Evolutionary conservation across 2,113 vertebrate species (phyloP).

Genomic region (Pithys albifrons): DNA sequence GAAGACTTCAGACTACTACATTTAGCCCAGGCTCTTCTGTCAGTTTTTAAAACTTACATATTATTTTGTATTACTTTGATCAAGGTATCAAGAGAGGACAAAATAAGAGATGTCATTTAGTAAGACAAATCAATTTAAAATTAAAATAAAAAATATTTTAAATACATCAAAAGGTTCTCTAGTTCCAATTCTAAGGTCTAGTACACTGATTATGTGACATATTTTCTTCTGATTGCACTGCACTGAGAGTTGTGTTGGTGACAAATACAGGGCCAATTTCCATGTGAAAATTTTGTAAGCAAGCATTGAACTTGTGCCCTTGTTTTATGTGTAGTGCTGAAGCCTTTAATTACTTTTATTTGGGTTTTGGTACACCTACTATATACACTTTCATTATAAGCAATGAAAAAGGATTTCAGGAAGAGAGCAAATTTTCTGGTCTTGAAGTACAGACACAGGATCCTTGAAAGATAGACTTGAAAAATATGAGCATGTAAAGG

Average conservation of each 20-base stretch:
- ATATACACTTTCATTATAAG: not conserved
- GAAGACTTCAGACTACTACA: not conserved
- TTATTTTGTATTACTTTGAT: not conserved
- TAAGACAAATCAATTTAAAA: constrained; percentile 7
- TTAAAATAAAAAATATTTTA: not conserved
- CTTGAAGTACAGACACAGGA: not conserved
- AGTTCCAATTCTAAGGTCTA: not conserved
- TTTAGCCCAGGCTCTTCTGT: not conserved
- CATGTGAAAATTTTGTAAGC: not conserved
- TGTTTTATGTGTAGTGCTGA: not conserved
- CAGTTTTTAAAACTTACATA: not conserved
- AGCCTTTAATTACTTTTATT: not conserved
- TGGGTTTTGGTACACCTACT: not conserved
- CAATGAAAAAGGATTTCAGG: not conserved
- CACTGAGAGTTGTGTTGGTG: not conserved
- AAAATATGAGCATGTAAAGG: not conserved
- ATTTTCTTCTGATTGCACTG: not conserved
- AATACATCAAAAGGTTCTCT: not conserved
- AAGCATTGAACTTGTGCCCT: not conserved
- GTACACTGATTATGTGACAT: not conserved
- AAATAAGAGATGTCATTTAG: not conserved
- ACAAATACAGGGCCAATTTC: not conserved
- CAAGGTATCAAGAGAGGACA: not conserved
- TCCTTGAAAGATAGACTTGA: not conserved
- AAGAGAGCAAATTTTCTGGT: not conserved